phyloP scores from a whole-genome alignment of 2,888 invertebrate species.

The Cephus rjabovi region DNA sequence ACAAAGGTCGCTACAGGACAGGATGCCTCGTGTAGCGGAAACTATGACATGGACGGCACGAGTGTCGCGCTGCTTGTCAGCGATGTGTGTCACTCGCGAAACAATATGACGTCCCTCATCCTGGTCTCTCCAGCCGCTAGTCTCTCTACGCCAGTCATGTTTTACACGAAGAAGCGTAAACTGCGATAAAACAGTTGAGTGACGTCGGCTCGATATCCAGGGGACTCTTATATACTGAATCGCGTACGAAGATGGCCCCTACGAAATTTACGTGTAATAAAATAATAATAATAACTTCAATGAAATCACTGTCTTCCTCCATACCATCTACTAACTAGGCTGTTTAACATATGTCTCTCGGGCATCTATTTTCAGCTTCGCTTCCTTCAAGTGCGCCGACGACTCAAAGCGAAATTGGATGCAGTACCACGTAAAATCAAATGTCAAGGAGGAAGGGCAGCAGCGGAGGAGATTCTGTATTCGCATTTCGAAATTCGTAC shows the following conservation, averaged over 20 bases:
- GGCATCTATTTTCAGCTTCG: neutral
- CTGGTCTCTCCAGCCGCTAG: neutral
- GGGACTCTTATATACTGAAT: neutral
- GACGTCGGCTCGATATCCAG: neutral
- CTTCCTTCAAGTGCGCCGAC: neutral
- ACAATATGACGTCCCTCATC: neutral
- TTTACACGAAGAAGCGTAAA: neutral
- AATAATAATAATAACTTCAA: neutral
- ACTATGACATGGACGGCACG: neutral
- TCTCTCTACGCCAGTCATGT: neutral
- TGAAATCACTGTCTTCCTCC: neutral
- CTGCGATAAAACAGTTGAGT: neutral
- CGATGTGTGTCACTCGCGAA: conserved; percentile 6
- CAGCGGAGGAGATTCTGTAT: neutral
- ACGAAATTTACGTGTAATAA: too few relatives aligned
- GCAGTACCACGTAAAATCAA: neutral
- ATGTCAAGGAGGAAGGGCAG: neutral
- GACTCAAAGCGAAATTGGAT: neutral
- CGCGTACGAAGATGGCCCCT: neutral
- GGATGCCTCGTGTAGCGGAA: conserved; percentile 1
- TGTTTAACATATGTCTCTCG: neutral
- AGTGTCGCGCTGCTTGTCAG: neutral
- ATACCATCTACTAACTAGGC: neutral
- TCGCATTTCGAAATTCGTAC: neutral
- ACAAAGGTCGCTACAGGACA: neutral